Evolutionary conservation across 1,140 invertebrate species (phyloP).

Genomic region (Sminthurinus signatus): DNA sequence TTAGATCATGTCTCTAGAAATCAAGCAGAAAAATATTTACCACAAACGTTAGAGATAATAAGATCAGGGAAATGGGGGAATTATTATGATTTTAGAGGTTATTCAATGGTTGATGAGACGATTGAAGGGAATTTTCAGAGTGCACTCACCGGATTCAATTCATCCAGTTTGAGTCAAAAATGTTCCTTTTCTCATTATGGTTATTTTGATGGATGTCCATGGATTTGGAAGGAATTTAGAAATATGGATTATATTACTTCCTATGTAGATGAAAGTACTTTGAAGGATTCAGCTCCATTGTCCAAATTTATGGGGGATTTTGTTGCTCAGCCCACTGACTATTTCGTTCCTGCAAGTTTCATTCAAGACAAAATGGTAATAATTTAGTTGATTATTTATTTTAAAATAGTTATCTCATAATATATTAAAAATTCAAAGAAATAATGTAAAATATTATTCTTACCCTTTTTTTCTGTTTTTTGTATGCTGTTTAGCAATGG

Average conservation of each 20-base stretch:
- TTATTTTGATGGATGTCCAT: constrained; percentile 5
- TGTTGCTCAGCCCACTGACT: constrained; percentile 5
- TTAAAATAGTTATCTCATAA: no score
- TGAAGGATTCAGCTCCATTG: background rate
- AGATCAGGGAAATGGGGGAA: background rate
- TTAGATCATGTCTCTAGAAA: background rate
- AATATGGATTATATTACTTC: background rate
- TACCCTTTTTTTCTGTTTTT: background rate
- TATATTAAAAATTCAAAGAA: no score
- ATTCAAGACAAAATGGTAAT: constrained; percentile 2
- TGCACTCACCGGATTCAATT: background rate
- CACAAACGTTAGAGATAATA: background rate
- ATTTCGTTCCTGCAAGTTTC: background rate
- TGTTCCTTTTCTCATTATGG: background rate
- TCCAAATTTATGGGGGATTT: background rate
- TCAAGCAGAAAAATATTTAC: background rate
- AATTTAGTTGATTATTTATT: background rate
- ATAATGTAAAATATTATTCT: no score
- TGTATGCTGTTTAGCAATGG: no score
- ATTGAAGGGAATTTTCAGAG: background rate
- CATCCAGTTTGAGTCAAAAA: background rate
- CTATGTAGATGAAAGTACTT: background rate
- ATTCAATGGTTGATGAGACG: background rate
- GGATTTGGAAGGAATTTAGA: constrained; percentile 4
- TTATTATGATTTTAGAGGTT: background rate